Percentiles rank a stretch among this genome's conserved stretches.
phyloP scores from a whole-genome alignment of 1,140 invertebrate genomes.

The Coelopa frigida region DNA sequence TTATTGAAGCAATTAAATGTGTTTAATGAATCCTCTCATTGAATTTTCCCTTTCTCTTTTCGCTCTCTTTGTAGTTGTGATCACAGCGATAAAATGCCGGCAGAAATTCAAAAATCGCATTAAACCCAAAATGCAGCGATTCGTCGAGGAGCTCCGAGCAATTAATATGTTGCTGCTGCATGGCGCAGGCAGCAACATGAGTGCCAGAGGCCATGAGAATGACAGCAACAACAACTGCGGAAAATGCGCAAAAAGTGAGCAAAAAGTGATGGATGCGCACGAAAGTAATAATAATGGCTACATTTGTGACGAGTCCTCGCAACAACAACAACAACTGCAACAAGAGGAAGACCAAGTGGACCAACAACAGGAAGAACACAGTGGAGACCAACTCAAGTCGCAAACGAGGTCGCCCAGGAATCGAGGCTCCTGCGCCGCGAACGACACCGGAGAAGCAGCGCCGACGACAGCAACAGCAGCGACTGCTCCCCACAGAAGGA shows the following conservation, averaged over 20 bases:
- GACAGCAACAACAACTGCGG: not conserved
- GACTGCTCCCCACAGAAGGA: conserved; percentile 1
- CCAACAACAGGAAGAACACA: not conserved
- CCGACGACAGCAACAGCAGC: conserved; percentile 4
- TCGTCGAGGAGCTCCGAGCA: not conserved
- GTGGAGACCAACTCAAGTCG: no score
- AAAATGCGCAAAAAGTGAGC: conserved; percentile 9
- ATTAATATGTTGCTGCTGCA: not conserved
- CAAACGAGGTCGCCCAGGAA: no score
- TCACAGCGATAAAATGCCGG: conserved; percentile 41
- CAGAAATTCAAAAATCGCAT: conserved; percentile 43
- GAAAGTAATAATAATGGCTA: not conserved
- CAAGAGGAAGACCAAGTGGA: not conserved
- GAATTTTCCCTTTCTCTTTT: not conserved
- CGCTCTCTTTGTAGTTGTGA: not conserved
- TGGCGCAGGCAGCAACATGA: not conserved
- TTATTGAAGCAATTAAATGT: no score
- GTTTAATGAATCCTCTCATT: no score
- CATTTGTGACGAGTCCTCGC: conserved; percentile 1
- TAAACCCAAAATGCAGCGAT: conserved; percentile 37
- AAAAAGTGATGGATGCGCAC: not conserved
- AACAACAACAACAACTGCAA: conserved; percentile 5
- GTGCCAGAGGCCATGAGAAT: not conserved
- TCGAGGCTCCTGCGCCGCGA: no score
- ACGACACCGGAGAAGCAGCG: conserved; percentile 2